A percentile compares a stretch with the other conserved stretches of the same genome.
These are phyloP conservation scores for Trichogramma evanescens DNA, from an alignment of 2,888 invertebrate species.

Conservation along the genomic window DNA sequence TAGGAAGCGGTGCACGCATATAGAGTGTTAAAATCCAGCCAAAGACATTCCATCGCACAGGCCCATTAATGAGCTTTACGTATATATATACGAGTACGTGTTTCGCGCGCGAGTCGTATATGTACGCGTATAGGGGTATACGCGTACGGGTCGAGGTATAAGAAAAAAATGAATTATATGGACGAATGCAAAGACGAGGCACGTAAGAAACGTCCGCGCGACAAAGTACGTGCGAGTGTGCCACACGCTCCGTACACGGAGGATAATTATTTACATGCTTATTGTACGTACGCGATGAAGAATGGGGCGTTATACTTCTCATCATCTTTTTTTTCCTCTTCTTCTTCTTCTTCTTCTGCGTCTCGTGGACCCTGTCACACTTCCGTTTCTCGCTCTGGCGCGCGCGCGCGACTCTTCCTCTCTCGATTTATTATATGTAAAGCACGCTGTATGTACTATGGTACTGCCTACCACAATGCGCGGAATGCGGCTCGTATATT, in stretches of 20 bases:
- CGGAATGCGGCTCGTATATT: not conserved
- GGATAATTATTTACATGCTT: constrained; percentile 1
- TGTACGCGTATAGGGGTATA: not conserved
- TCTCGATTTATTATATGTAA: too few relatives aligned
- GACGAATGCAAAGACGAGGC: not conserved
- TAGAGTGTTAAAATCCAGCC: too few relatives aligned
- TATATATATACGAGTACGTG: not conserved
- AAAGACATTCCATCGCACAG: too few relatives aligned
- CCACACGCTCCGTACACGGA: constrained; percentile 7
- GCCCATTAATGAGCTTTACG: not conserved
- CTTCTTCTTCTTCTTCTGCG: not conserved
- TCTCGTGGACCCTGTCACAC: not conserved
- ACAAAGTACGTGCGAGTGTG: constrained; percentile 9
- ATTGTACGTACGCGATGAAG: not conserved
- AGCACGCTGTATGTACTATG: too few relatives aligned
- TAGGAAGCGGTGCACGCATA: too few relatives aligned
- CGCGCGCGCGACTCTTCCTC: too few relatives aligned
- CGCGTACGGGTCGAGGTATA: not conserved
- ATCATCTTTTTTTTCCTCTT: constrained; percentile 2
- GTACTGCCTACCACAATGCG: too few relatives aligned
- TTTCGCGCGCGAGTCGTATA: not conserved
- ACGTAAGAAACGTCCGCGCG: constrained; percentile 3
- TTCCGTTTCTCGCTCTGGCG: too few relatives aligned
- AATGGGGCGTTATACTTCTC: constrained; percentile 1
- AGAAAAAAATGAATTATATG: too few relatives aligned